A percentile compares a stretch with the other conserved stretches of the same genome.
Conservation (phyloP, 2,113 vertebrate species). For the Hylia prasina region DNA sequence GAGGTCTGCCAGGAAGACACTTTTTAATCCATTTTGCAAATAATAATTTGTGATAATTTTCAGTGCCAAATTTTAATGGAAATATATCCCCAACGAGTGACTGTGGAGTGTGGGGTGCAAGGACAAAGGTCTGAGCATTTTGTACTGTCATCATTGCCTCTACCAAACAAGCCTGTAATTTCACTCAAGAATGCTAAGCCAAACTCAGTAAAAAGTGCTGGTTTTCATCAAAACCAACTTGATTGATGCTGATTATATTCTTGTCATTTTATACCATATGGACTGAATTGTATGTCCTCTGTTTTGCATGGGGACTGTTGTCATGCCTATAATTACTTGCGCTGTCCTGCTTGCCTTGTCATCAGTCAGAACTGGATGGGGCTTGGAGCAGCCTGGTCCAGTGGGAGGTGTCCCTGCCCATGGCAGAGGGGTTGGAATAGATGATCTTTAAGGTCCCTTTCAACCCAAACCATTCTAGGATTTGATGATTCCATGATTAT, state of each 20-base stretch:
- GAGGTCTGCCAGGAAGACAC: background rate
- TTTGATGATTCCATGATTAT: background rate
- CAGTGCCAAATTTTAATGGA: background rate
- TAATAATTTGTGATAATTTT: background rate
- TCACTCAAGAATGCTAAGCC: background rate
- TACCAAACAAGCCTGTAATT: background rate
- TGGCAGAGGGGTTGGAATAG: background rate
- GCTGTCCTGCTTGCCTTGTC: background rate
- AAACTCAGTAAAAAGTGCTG: background rate
- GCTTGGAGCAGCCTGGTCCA: background rate
- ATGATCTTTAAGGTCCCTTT: background rate
- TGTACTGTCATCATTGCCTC: background rate
- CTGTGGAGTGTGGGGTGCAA: background rate
- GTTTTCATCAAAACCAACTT: background rate
- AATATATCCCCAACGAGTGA: background rate
- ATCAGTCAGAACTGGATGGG: background rate
- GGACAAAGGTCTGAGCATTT: background rate
- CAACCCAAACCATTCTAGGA: background rate
- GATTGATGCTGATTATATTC: background rate
- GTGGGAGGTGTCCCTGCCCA: background rate
- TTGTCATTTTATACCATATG: background rate
- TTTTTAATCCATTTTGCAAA: background rate
- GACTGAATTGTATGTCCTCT: background rate
- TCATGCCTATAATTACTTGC: background rate
- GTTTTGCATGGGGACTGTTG: background rate